Evolutionary conservation across 37 sponge, comb jelly and placozoan genomes (phyloP), one percentile per base, ranked within the genome.

Genomic region (Oopsacas minuta): DNA sequence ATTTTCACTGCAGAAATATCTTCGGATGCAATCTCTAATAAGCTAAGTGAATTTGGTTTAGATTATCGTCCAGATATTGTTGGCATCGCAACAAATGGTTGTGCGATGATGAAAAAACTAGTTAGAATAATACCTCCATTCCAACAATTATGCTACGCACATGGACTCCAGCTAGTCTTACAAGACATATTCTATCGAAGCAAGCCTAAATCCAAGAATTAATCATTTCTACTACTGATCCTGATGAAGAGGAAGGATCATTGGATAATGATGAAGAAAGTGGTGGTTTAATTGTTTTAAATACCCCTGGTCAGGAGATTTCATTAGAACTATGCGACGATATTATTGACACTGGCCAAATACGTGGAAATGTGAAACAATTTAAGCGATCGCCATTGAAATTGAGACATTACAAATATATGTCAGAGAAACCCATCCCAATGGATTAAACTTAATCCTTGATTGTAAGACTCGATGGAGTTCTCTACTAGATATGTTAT

Each of bases 131-230:
- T 61, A 25, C 75, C 75, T 32, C 3, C 75, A 61, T 3, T 61
- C 28, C 75, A 61, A 32, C 75, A 61, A 61, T 61, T 61, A 34
- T 61, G 75, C 75, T 61, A 61, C 22, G 75, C 75, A 5, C 75
- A 61, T 12, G 7, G 22, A 3, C 75, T 61, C 28, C 75, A 61
- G 22, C 22, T 61, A 3, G 75, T 61, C 22, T 32, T 61, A 3
- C 75, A 61, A 32, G 75, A 61, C 22, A 25, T 61, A 61, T 61
- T 61, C 28, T 61, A 61, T 61, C 28, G 28, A 34, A 61, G 5
- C 20, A 10, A 20, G 30, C 22, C 22, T 34, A 61, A n/a, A 12
- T 61, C 5, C 5, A 61, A 61, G 22, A 61, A 20, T 61, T 34
- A 32, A n/a, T 32, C 22, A 32, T 32, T 61, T 61, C 28, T 32